Base-by-base conservation (phyloP, 2,113 vertebrate genomes). In the Paralichthys olivaceus region DNA sequence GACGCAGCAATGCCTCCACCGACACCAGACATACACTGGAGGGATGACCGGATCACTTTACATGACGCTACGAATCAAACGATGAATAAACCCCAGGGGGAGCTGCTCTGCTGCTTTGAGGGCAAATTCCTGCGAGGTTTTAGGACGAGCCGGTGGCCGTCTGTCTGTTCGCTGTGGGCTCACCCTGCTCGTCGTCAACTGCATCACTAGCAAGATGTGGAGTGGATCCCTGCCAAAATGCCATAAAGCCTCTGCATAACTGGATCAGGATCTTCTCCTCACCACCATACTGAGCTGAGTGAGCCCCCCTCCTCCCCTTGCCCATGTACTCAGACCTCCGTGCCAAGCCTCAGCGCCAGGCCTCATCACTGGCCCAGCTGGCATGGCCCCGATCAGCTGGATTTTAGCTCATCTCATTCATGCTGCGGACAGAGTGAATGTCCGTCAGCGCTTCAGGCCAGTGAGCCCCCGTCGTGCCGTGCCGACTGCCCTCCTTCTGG, bases 371-470 rank as follows among this genome's bases (percentile, higher is more conserved):
- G 81, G 84, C 71, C 77, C 86, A 84, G 88, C 92, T 93, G 91
- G 89, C 86, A 86, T 54, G 72, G 69, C 73, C 67, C 80, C 65
- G 54, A 86, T 90, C 89, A 90, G 86, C 82, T 90, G 86, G 90
- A 92, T 91, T 91, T 89, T 87, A 86, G 72, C 76, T 88, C 77
- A 81, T 85, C 85, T 91, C 82, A 83, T 90, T 90, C 79, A 90
- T 75, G 62, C 71, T 62, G 62, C 47, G 80, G 57, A 72, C 65
- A 72, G 73, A 88, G 69, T 57, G 69, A 69, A 74, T 66, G 45
- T 73, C 84, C 29, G 11, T 85, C 85, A 88, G 75, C 83, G 85
- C 78, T 62, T 79, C 68, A 59, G 45, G 53, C 82, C 75, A 51
- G 32, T 66, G 56, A 71, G 81, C 65, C 34, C 49, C 49, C 37